Conservation (phyloP, 2,888 invertebrate genomes). For the Lysandra bellargus region DNA sequence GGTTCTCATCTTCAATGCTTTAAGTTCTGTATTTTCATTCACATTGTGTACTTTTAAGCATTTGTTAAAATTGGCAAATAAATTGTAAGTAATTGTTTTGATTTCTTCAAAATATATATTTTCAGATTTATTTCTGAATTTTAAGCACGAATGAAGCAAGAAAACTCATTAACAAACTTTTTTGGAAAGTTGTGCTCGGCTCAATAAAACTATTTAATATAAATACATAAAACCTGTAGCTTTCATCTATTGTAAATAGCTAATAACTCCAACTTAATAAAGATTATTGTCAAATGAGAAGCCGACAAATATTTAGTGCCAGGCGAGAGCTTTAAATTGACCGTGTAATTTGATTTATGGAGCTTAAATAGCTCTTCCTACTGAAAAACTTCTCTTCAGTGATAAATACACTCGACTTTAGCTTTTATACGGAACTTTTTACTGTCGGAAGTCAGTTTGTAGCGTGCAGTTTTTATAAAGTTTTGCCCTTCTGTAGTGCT, state of each 20-base stretch:
- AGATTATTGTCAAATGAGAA: constrained; percentile 22
- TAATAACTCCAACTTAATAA: constrained; percentile 1
- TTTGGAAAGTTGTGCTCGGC: too few relatives aligned
- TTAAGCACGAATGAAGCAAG: too few relatives aligned
- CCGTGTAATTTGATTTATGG: constrained; percentile 51
- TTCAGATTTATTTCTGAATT: too few relatives aligned
- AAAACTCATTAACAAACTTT: too few relatives aligned
- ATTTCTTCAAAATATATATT: too few relatives aligned
- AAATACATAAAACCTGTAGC: not conserved
- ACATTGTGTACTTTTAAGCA: not conserved
- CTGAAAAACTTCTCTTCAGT: constrained; percentile 24
- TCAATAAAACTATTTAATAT: too few relatives aligned
- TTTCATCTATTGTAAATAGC: not conserved
- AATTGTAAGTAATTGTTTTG: too few relatives aligned
- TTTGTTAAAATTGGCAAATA: not conserved
- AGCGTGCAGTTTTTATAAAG: not conserved
- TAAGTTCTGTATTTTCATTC: too few relatives aligned
- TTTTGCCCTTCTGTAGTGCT: not conserved
- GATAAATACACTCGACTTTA: constrained; percentile 24
- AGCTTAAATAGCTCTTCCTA: constrained; percentile 35
- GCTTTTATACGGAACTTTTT: constrained; percentile 35
- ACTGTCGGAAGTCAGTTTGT: constrained; percentile 31
- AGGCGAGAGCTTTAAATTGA: constrained; percentile 61
- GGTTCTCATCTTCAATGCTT: not conserved
- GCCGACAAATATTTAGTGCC: constrained; percentile 57